Conservation (phyloP, 2,113 vertebrate species). For the Anas platyrhynchos region DNA sequence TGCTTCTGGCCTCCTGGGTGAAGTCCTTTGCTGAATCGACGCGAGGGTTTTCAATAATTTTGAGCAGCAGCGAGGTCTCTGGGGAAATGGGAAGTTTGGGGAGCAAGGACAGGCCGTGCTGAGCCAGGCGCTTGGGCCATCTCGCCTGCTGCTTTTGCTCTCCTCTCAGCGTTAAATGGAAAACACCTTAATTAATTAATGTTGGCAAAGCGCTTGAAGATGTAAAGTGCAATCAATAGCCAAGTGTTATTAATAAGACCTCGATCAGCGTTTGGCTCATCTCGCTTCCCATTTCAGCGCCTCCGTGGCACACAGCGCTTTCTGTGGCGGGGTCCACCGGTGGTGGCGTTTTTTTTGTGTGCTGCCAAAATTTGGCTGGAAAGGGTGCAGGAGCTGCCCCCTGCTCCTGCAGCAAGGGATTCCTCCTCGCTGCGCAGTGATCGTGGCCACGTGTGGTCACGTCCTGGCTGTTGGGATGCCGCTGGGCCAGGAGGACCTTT, state of each 20-base stretch:
- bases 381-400: not conserved
- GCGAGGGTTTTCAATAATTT: not conserved
- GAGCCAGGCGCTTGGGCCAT: rapidly evolving
- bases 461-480: not conserved
- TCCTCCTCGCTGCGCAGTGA: not conserved
- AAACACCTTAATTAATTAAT: constrained; percentile 47
- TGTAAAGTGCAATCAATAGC: not conserved
- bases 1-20: not conserved
- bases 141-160: not conserved
- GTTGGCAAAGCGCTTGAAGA: constrained; percentile 16
- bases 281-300: not conserved
- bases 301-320: rapidly evolving
- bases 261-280: not conserved
- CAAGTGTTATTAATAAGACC: not conserved
- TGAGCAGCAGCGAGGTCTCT: not conserved
- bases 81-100: not conserved
- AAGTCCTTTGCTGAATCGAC: not conserved
- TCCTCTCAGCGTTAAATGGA: not conserved
- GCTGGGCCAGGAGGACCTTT: constrained; percentile 28
- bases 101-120: rapidly evolving
- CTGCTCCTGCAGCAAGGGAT: not conserved
- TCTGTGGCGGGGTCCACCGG: rapidly evolving
- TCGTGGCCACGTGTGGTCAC: rapidly evolving
- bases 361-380: not conserved
- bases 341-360: rapidly evolving